Base-by-base conservation (phyloP, 2,888 invertebrate genomes). In the Limenitis camilla region DNA sequence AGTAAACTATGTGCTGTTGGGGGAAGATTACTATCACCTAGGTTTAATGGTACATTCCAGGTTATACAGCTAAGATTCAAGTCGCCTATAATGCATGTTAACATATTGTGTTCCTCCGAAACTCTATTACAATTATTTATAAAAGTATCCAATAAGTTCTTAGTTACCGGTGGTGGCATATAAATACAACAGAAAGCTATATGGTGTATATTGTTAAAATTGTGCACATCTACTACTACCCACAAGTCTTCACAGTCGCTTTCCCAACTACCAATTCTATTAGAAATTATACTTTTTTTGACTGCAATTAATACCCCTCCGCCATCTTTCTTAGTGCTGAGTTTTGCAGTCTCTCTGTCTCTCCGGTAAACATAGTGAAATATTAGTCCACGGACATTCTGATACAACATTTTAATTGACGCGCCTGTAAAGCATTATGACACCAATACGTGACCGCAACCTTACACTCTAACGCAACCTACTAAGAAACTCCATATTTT, bases 61-160 rank as follows among this genome's bases (percentile, higher is more conserved):
- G 10, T n/a, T n/a, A 46, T 39, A 31, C 31, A 46, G 11, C 46
- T 39, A 9, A 39, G 19, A 19, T 19, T 19, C 1, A 19, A 19
- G 19, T 19, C 19, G 19, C 19, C 19, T 19, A 19, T 19, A 31
- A 46, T 46, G 28, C n/a, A 40, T 6, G 32, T 48, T 7, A 32
- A 28, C 40, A 40, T 48, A 9, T 33, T 32, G 32, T 40, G 48
- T 48, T 32, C 11, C 9, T 48, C 48, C 4, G 32, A 33, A 11
- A 48, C 33, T n/a, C 48, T 40, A 40, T 48, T 48, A 27, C 48
- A 48, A 27, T 48, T 48, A 27, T 40, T 40, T 33, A 40, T 40
- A 40, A 48, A 48, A 9, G n/a, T 2, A 33, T 40, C 33, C n/a
- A 48, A 40, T 19, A 48, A 27, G 7, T n/a, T 31, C n/a, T 32